phyloP scores from a whole-genome alignment of 2,888 invertebrate species.

The Orthosia gracilis region DNA sequence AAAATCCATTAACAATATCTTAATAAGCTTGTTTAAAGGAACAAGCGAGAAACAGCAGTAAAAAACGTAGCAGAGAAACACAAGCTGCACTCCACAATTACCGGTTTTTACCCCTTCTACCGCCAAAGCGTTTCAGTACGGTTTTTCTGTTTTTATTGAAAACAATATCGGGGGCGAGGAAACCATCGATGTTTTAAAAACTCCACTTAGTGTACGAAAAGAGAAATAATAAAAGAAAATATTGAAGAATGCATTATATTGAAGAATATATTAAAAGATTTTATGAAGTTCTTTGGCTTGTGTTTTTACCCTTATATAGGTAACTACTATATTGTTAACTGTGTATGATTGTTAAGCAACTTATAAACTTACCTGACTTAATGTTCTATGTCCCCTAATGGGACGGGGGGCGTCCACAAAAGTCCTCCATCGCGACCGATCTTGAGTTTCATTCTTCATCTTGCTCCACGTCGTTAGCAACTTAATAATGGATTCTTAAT shows the following conservation, averaged over 20 bases:
- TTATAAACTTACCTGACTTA: no score
- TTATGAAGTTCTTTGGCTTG: not conserved
- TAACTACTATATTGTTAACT: no score
- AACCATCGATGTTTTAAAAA: constrained; percentile 32
- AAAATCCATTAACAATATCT: constrained; percentile 13
- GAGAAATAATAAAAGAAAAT: constrained; percentile 1
- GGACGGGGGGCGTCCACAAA: no score
- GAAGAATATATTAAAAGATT: no score
- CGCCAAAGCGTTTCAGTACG: constrained; percentile 16
- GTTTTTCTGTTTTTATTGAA: constrained; percentile 49
- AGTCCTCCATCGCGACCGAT: no score
- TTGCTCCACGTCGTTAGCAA: no score
- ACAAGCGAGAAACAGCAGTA: constrained; percentile 2
- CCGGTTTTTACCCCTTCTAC: constrained; percentile 48
- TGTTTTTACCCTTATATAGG: not conserved
- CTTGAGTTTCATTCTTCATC: no score
- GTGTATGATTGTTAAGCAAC: no score
- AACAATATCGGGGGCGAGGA: constrained; percentile 35
- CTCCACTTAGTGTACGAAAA: not conserved
- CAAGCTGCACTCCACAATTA: constrained; percentile 42
- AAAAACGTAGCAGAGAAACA: constrained; percentile 25
- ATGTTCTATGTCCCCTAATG: no score
- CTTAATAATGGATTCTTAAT: no score
- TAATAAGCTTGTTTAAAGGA: constrained; percentile 34
- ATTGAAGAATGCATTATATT: no score